A percentile compares a stretch with the other conserved stretches of the same genome.
Conservation (phyloP, 1,140 invertebrate species). For the Lepidurus apus region DNA sequence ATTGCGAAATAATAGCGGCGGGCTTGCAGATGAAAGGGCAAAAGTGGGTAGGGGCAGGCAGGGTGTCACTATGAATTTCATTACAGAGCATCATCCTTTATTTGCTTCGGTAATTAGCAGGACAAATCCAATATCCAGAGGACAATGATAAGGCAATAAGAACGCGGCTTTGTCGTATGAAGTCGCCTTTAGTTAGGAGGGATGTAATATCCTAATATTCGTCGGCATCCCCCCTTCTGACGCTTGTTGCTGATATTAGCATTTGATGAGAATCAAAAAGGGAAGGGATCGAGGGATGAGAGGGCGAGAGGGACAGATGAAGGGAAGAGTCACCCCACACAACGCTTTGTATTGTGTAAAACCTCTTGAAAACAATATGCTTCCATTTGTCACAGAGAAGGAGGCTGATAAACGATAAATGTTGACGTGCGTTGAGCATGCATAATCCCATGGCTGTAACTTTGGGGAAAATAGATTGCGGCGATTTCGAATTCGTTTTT, state of each 20-base stretch:
- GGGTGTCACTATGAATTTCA: conserved; percentile 18
- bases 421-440: neutral
- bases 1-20: neutral
- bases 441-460: conserved; percentile 12
- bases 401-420: conserved; percentile 16
- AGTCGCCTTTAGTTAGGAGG: neutral
- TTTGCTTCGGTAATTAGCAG: conserved; percentile 19
- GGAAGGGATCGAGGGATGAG: neutral
- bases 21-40: neutral
- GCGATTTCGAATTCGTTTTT: neutral
- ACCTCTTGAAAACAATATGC: conserved; percentile 19
- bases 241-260: conserved; percentile 21
- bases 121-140: conserved; percentile 15
- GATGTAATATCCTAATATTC: conserved; percentile 7
- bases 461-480: neutral
- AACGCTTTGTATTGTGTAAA: conserved; percentile 7
- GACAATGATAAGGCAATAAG: conserved; percentile 13
- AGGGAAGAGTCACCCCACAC: conserved; percentile 3
- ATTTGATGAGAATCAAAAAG: conserved; percentile 10
- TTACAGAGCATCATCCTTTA: conserved; percentile 16
- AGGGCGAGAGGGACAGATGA: neutral
- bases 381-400: conserved; percentile 18
- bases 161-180: neutral
- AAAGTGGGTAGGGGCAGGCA: neutral
- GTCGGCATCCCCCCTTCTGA: neutral